These are phyloP conservation scores for Siderastrea siderea DNA, from an alignment of 92 coral and sea anemone genomes.

Conservation along the genomic window DNA sequence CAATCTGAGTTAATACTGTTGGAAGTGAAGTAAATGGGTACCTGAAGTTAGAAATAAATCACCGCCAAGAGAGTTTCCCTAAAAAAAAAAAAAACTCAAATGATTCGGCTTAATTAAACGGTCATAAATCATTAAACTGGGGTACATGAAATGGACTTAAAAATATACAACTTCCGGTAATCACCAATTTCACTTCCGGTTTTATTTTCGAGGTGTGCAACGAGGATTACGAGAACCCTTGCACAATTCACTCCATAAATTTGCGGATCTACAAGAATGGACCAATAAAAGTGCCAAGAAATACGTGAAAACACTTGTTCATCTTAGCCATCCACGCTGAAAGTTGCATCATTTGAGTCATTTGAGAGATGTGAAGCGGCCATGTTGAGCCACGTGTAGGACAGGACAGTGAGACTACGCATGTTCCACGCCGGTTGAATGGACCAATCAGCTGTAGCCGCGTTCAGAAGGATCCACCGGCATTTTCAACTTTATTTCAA, in stretches of 20 bases:
- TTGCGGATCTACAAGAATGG: too few relatives aligned
- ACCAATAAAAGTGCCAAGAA: neutral
- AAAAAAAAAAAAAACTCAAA: too few relatives aligned
- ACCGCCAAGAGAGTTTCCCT: too few relatives aligned
- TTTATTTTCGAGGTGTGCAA: neutral
- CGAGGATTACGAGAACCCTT: neutral
- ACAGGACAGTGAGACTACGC: conserved; percentile 51
- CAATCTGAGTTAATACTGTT: too few relatives aligned
- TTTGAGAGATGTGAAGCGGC: conserved; percentile 62
- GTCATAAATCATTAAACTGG: too few relatives aligned
- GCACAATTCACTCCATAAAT: neutral
- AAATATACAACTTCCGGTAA: conserved; percentile 12
- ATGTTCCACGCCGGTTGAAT: conserved; percentile 46
- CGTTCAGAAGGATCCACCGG: conserved; percentile 90
- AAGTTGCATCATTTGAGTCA: conserved; percentile 47
- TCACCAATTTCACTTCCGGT: conserved; percentile 16
- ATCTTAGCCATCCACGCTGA: neutral
- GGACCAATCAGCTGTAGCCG: conserved; percentile 99
- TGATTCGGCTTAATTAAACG: too few relatives aligned
- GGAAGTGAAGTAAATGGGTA: too few relatives aligned
- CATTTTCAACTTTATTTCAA: conserved; percentile 59
- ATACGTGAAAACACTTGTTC: neutral
- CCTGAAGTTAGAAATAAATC: too few relatives aligned
- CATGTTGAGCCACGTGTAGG: conserved; percentile 80
- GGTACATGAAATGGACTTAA: neutral